phyloP scores from a whole-genome alignment of 2,797 vertebrate species.

The Morelia viridis region DNA sequence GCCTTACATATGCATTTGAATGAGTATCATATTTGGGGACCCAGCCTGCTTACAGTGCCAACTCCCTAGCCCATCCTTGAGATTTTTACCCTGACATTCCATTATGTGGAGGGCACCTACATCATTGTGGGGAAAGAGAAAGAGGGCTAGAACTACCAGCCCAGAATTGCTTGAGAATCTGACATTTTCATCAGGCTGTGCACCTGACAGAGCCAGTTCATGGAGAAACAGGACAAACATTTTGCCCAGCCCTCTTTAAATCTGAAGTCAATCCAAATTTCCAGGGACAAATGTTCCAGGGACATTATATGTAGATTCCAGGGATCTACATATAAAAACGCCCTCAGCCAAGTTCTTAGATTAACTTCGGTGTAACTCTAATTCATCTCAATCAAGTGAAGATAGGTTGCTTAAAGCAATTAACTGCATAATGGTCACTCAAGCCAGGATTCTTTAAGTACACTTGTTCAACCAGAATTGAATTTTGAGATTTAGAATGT shows the following conservation, averaged over 20 bases:
- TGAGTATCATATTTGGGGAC: neutral
- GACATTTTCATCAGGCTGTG: neutral
- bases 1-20: neutral
- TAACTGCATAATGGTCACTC: neutral
- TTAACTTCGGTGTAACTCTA: neutral
- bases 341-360: neutral
- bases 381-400: neutral
- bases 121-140: neutral
- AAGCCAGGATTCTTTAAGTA: neutral
- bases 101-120: too few relatives aligned
- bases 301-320: too few relatives aligned
- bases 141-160: neutral
- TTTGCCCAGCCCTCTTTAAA: neutral
- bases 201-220: neutral
- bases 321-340: neutral
- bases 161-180: too few relatives aligned
- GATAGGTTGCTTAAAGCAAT: neutral
- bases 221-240: neutral
- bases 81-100: neutral
- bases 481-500: neutral
- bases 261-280: neutral
- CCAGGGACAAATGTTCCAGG: too few relatives aligned
- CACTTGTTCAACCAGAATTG: neutral
- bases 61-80: neutral
- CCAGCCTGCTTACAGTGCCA: neutral